Evolutionary conservation across 2,888 invertebrate species (phyloP).

Genomic region (Anoncus sp.): DNA sequence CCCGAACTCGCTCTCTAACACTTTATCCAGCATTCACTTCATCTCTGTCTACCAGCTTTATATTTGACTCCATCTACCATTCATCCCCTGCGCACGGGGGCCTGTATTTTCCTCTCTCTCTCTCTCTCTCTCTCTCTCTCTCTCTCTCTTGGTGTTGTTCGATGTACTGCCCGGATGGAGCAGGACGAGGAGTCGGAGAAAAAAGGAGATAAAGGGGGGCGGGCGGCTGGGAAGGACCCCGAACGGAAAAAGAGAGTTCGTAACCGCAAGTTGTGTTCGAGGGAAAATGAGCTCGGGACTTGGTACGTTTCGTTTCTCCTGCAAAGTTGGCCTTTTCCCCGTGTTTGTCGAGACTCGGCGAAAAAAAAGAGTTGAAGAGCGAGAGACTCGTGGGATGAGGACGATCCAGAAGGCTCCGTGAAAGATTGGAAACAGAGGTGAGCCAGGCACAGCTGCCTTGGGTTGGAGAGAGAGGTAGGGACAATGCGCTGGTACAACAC

Average conservation of each 20-base stretch:
- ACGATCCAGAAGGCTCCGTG: constrained; percentile 4
- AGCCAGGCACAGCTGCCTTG: neutral
- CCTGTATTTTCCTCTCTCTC: constrained; percentile 38
- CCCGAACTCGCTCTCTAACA: constrained; percentile 59
- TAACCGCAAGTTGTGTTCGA: constrained; percentile 74
- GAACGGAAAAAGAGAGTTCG: constrained; percentile 63
- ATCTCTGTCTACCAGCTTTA: constrained; percentile 58
- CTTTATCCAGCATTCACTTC: constrained; percentile 57
- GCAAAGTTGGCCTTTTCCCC: constrained; percentile 60
- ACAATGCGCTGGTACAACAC: constrained; percentile 16
- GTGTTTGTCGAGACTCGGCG: constrained; percentile 47
- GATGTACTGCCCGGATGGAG: constrained; percentile 22
- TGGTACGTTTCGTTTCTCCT: constrained; percentile 62
- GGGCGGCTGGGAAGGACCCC: neutral
- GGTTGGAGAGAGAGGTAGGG: neutral
- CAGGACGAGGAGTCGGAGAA: neutral
- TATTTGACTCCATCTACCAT: constrained; percentile 52
- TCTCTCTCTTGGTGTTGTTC: constrained; percentile 17
- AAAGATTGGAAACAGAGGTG: constrained; percentile 6
- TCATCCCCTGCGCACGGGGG: neutral
- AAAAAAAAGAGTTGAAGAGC: constrained; percentile 27
- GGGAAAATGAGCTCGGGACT: constrained; percentile 73
- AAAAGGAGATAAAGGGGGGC: neutral
- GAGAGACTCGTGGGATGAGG: constrained; percentile 8
- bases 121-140: constrained; percentile 43